phyloP scores from a whole-genome alignment of 2,113 vertebrate genomes.

The Noturus placidus region DNA sequence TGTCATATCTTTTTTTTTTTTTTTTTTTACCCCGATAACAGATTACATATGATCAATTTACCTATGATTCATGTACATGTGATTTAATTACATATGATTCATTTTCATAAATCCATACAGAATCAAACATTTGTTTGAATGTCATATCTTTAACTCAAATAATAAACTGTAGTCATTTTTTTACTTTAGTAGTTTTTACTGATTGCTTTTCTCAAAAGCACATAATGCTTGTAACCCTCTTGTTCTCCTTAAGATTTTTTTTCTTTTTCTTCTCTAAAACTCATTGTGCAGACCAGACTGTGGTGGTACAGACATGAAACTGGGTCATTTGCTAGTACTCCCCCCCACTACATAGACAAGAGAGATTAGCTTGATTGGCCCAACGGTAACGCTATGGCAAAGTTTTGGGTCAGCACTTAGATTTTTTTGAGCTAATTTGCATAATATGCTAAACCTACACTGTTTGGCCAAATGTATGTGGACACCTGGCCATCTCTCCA shows the following conservation, averaged over 20 bases:
- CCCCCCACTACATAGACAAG: background rate
- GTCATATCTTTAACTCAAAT: background rate
- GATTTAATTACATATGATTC: no score
- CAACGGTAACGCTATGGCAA: background rate
- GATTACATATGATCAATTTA: no score
- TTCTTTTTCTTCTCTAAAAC: background rate
- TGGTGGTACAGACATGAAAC: background rate
- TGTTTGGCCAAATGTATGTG: background rate
- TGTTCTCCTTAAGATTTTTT: background rate
- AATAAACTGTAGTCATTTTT: background rate
- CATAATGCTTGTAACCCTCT: background rate
- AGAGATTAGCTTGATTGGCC: background rate
- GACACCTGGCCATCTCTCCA: background rate
- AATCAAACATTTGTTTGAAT: no score
- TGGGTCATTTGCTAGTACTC: no score
- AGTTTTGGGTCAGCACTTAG: background rate
- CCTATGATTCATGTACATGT: no score
- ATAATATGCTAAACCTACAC: background rate
- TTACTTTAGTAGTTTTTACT: background rate
- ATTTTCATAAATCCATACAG: no score
- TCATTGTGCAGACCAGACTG: background rate
- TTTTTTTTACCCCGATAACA: no score
- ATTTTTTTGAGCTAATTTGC: background rate
- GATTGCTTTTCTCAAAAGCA: background rate
- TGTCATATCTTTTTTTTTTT: no score